phyloP scores from a whole-genome alignment of 2,113 vertebrate species.

The Nipponia nippon region DNA sequence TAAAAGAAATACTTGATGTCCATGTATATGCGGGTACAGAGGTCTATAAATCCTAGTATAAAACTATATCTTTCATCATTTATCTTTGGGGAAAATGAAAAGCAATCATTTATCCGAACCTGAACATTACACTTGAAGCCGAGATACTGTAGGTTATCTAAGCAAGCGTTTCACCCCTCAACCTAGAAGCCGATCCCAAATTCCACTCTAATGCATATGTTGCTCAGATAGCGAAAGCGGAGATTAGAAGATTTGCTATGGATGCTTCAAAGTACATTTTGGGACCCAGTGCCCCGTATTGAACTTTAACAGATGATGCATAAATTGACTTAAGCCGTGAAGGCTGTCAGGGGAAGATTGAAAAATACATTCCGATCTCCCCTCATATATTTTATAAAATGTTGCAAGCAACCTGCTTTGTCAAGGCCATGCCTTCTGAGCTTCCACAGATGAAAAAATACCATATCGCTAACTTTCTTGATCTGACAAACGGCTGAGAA shows the following conservation, averaged over 20 bases:
- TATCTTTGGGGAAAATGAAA: conserved; percentile 28
- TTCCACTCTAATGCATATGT: conserved; percentile 14
- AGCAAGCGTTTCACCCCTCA: neutral
- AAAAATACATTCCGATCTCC: neutral
- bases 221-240: neutral
- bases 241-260: conserved; percentile 40
- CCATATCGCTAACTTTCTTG: neutral
- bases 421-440: neutral
- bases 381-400: neutral
- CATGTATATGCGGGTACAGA: neutral
- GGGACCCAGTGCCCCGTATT: neutral
- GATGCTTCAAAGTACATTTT: conserved; percentile 22
- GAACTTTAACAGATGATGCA: conserved; percentile 47
- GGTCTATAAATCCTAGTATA: neutral
- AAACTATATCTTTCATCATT: conserved; percentile 11
- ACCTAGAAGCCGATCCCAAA: neutral
- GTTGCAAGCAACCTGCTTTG: neutral
- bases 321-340: conserved; percentile 28
- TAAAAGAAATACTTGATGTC: neutral
- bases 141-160: conserved; percentile 42
- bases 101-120: conserved; percentile 33
- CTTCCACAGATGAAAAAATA: neutral
- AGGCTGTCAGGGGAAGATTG: neutral
- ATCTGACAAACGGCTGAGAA: neutral
- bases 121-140: neutral